Evolutionary conservation across 2,888 invertebrate genomes (phyloP), one percentile per base, ranked within the genome.

Genomic region (Catocala sponsa): DNA sequence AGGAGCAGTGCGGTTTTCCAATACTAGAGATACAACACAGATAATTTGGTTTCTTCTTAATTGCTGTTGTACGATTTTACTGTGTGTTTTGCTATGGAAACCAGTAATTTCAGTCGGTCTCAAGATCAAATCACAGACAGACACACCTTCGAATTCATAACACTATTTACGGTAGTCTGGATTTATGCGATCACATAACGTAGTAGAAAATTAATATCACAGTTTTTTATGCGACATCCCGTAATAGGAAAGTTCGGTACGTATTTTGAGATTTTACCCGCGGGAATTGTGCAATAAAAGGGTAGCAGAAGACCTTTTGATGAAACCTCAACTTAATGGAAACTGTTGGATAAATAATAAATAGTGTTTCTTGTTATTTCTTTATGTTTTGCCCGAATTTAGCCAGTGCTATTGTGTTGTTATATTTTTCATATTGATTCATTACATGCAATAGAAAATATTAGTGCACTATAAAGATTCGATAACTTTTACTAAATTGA

Each of bases 171-270:
- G 35, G 6, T 38, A 38, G 35, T 38, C 9, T 9, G 35, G 46
- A 59, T 68, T 48, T 62, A 68, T 68, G 49, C 11, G 44, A 50
- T 58, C 43, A 63, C 35, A 60, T 50, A 33, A 54, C 63, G 55
- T 43, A n/a, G 12, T 59, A 56, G 46, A 55, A 59, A 66, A 55
- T 15, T 49, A 56, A 53, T 61, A 70, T 59, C 46, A 35, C 13
- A 51, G 25, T 71, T 65, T 54, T 65, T 49, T 60, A 65, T 55
- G 59, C 59, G 59, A 49, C 61, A 57, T 33, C 6, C 10, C 43
- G 68, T 72, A 68, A 72, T 68, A 12, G 61, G 46, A 12, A 68
- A 50, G n/a, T 65, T 65, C 38, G 46, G 46, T 64, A n/a, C n/a
- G n/a, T n/a, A 60, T 61, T 72, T 71, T 44, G 59, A 55, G 62